These are phyloP conservation scores for Uloborus diversus DNA, from an alignment of 1,140 invertebrate genomes.

Conservation along the genomic window DNA sequence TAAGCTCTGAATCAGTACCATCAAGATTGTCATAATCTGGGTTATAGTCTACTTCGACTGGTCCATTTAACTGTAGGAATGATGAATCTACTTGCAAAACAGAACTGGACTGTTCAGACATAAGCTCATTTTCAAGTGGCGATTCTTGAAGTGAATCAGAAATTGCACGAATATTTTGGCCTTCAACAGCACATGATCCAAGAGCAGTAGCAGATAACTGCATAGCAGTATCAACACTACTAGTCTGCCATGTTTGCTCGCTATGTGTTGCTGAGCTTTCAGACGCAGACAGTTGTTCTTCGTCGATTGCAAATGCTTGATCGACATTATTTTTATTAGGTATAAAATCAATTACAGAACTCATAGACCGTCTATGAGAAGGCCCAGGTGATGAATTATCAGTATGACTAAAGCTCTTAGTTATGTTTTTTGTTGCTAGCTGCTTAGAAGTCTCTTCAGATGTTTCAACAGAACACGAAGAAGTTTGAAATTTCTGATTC, in stretches of 20 bases:
- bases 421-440: background rate
- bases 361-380: slow-evolving; percentile 25
- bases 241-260: slow-evolving; percentile 58
- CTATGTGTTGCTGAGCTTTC: slow-evolving; percentile 58
- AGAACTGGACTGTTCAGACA: slow-evolving; percentile 13
- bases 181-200: background rate
- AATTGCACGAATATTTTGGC: background rate
- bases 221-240: slow-evolving; percentile 57
- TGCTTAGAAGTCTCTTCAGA: background rate
- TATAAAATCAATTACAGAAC: slow-evolving; percentile 36
- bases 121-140: slow-evolving; percentile 35
- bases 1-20: slow-evolving; percentile 23
- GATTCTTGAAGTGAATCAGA: slow-evolving; percentile 36
- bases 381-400: background rate
- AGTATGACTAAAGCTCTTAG: background rate
- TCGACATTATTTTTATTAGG: slow-evolving; percentile 33
- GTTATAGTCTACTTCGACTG: slow-evolving; percentile 70
- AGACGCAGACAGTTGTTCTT: slow-evolving; percentile 58
- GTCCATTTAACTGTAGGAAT: slow-evolving; percentile 66
- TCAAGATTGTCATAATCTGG: slow-evolving; percentile 66
- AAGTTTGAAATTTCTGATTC: slow-evolving; percentile 35
- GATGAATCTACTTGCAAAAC: background rate
- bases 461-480: background rate
- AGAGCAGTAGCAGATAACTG: slow-evolving; percentile 27
- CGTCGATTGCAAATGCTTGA: background rate